Evolutionary conservation across 2,888 invertebrate species (phyloP).

Genomic region (Pristionchus japonicus): DNA sequence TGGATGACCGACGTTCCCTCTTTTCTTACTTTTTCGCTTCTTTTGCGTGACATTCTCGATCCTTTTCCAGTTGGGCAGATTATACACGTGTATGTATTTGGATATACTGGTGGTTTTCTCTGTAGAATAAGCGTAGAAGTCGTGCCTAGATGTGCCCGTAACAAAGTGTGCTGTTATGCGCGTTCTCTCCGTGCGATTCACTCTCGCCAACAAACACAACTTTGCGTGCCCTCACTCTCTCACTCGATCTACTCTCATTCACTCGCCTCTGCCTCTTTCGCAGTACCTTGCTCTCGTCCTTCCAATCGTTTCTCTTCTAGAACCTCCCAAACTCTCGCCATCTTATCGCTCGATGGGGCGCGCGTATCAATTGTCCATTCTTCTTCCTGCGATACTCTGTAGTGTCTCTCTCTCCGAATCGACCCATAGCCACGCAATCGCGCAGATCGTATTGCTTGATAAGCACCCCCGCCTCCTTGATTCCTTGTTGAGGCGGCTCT

Average conservation of each 20-base stretch:
- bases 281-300: constrained; percentile 21
- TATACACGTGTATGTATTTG: background rate
- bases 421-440: constrained; percentile 37
- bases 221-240: background rate
- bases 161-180: constrained; percentile 6
- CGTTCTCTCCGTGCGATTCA: background rate
- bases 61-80: background rate
- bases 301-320: constrained; percentile 30
- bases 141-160: constrained; percentile 4
- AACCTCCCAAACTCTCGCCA: constrained; percentile 10
- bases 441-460: constrained; percentile 21
- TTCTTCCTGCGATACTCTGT: constrained; percentile 2
- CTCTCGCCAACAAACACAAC: background rate
- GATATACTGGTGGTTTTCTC: background rate
- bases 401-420: constrained; percentile 3
- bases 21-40: background rate
- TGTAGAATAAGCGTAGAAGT: background rate
- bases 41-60: background rate
- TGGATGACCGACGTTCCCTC: too few relatives aligned
- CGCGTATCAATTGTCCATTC: background rate
- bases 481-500: background rate
- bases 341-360: constrained; percentile 1
- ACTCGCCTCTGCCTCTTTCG: background rate
- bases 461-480: background rate
- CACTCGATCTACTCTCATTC: constrained; percentile 11